Evolutionary conservation across 2,113 vertebrate genomes (phyloP), one percentile per base, ranked within the genome.

Genomic region (Perca flavescens): DNA sequence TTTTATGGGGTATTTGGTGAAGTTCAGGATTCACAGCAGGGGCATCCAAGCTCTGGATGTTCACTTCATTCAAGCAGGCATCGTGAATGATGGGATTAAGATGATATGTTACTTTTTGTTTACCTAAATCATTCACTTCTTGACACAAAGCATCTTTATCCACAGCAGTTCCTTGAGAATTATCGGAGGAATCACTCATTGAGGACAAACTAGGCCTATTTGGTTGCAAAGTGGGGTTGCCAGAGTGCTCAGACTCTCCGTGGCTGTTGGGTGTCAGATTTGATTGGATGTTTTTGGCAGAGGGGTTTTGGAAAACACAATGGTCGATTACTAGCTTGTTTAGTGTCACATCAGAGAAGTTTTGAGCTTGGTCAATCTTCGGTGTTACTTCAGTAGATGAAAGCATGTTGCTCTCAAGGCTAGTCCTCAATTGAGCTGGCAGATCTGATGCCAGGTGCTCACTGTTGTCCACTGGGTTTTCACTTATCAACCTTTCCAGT

Each of bases 1-100:
- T 78, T 62, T 84, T 64, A 16, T n/a, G 13, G 13, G n/a, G n/a
- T 16, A 16, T 64, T 73, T 82, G 64, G 16, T 56, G 62, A 68
- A 19, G 15, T 57, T 77, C 73, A 16, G 36, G 57, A 52, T 75
- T 63, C 19, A 70, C 15, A n/a, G 13, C 7, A n/a, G 71, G 16
- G 3, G 9, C 8, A 66, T 69, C 22, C 16, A 69, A 70, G 62
- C 10, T 71, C 52, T 61, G 65, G 6, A 17, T 40, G 17, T 79
- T 67, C 4, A 7, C 65, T 52, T 77, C 47, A 61, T 82, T 73
- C 46, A 61, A 60, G 61, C 58, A 70, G 31, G 25, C 28, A 78
- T 81, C 40, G 43, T 1, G 47, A 19, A 46, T 28, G n/a, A 22
- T 5, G 17, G 31, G 49, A 79, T 65, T 14, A 62, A 34, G 66